phyloP scores from a whole-genome alignment of 2,888 invertebrate species.

The Saturnia pavonia region DNA sequence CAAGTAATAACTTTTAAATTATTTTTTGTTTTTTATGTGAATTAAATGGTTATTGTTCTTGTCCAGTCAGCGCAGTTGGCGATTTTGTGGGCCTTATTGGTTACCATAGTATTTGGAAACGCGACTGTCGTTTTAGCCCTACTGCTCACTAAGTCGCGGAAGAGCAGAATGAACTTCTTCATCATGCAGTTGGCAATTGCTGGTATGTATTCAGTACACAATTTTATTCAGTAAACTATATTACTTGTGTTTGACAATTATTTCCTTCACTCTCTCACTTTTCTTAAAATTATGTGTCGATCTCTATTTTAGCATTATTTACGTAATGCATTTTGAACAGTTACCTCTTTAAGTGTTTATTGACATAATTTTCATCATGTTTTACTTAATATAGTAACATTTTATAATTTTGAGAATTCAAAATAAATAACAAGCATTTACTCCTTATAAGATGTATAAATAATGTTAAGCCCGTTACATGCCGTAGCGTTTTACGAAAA shows the following conservation, averaged over 20 bases:
- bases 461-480: too few species aligned
- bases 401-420: too few species aligned
- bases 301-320: neutral
- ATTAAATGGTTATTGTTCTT: neutral
- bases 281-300: neutral
- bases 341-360: neutral
- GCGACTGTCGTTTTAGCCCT: constrained; percentile 92
- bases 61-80: constrained; percentile 92
- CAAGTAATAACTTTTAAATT: too few species aligned
- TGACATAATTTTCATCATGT: neutral
- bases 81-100: constrained; percentile 91
- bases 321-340: neutral
- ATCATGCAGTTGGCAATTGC: constrained; percentile 96
- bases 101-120: constrained; percentile 93
- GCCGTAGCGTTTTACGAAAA: too few species aligned
- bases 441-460: too few species aligned
- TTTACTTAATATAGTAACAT: neutral
- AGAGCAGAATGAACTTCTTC: constrained; percentile 97
- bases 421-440: too few species aligned
- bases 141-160: constrained; percentile 90
- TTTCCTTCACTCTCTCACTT: neutral
- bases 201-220: constrained; percentile 80
- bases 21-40: too few species aligned
- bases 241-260: neutral
- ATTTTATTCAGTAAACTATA: neutral